A percentile compares a stretch with the other conserved stretches of the same genome.
These are phyloP conservation scores for Xestia rhomboidea DNA, from an alignment of 2,888 invertebrate genomes.

Conservation along the genomic window DNA sequence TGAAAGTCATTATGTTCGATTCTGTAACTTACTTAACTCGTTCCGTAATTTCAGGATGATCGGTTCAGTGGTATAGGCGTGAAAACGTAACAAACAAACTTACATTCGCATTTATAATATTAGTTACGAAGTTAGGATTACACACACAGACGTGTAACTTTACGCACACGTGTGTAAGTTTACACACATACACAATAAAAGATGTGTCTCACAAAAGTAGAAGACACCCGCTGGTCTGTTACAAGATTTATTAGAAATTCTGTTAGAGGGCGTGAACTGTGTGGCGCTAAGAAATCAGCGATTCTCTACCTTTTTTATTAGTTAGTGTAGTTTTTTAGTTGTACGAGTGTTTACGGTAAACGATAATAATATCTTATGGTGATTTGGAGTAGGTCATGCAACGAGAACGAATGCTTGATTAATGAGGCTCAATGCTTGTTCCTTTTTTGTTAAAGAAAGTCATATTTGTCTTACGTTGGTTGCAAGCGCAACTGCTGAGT, in stretches of 20 bases:
- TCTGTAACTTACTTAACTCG: too few species aligned
- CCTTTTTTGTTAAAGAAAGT: not conserved
- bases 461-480: not conserved
- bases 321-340: not conserved
- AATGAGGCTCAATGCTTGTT: not conserved
- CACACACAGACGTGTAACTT: not conserved
- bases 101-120: too few species aligned
- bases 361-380: not conserved
- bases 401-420: not conserved
- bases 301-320: not conserved
- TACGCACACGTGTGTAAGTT: not conserved
- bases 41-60: too few species aligned
- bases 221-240: constrained; percentile 41
- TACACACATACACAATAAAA: constrained; percentile 14
- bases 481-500: not conserved
- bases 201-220: constrained; percentile 22
- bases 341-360: not conserved
- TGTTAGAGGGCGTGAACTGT: constrained; percentile 43
- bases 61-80: too few species aligned
- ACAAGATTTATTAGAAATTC: constrained; percentile 60
- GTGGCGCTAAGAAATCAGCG: constrained; percentile 29
- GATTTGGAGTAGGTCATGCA: not conserved
- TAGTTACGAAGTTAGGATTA: too few species aligned
- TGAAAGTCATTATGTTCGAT: too few species aligned
- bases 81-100: too few species aligned